These are phyloP conservation scores for Pammene aurita DNA, from an alignment of 2,888 invertebrate species.

Conservation along the genomic window DNA sequence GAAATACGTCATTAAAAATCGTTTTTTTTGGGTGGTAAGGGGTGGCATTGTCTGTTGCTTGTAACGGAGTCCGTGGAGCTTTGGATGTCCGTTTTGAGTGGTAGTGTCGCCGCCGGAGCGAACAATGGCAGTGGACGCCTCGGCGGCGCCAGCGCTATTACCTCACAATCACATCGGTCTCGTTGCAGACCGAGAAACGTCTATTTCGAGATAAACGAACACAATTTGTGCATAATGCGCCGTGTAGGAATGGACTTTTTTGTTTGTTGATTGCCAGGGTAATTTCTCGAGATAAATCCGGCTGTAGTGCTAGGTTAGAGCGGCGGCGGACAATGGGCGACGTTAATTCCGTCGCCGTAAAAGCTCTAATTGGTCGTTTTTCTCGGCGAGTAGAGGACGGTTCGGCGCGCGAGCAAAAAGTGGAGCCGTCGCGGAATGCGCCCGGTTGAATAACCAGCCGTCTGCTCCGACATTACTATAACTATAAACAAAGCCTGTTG, in stretches of 20 bases:
- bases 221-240: constrained; percentile 57
- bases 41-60: constrained; percentile 24
- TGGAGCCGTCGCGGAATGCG: constrained; percentile 79
- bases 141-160: constrained; percentile 70
- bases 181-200: constrained; percentile 50
- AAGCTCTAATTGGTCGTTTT: constrained; percentile 76
- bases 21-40: constrained; percentile 24
- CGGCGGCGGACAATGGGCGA: constrained; percentile 63
- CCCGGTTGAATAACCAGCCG: constrained; percentile 81
- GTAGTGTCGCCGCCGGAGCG: constrained; percentile 43
- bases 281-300: constrained; percentile 51
- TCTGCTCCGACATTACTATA: constrained; percentile 59
- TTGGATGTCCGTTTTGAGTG: constrained; percentile 25
- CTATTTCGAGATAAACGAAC: constrained; percentile 61
- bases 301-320: constrained; percentile 41
- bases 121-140: constrained; percentile 61
- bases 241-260: constrained; percentile 50
- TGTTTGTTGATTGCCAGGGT: constrained; percentile 55
- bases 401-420: constrained; percentile 73
- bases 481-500: constrained; percentile 79
- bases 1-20: constrained; percentile 30
- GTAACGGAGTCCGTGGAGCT: constrained; percentile 18
- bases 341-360: constrained; percentile 74
- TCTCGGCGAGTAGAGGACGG: constrained; percentile 45
- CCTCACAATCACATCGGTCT: constrained; percentile 53